Base-by-base conservation (phyloP, 2,797 vertebrate species). In the Hydrocynus forskahlii region DNA sequence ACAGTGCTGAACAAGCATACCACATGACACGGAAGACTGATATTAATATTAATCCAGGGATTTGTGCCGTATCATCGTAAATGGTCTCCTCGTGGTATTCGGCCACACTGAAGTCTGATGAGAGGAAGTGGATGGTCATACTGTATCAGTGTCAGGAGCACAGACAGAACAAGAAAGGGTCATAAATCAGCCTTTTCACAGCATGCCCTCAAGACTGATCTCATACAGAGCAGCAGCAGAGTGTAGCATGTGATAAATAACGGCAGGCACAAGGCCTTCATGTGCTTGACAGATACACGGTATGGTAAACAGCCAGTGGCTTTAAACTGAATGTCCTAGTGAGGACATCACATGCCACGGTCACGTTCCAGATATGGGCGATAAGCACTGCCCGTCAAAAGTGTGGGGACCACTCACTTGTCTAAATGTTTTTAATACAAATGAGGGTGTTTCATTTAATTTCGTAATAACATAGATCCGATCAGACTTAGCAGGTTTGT, bases 171-270 rank as follows among this genome's bases (percentile, higher is more conserved):
- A 63, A 55, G 29, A 78, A 52, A n/a, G 40, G 54, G 17, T 50
- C 70, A 81, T 66, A 63, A 66, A 73, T 74, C 70, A 78, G 29
- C 6, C 10, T 7, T 40, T 64, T 71, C 64, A 81, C 79, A 57
- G 80, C 14, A 35, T 76, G 81, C 79, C 52, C 76, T 8, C 57
- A 1, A 43, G 48, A 57, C 76, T 75, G 79, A 71, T 78, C 52
- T 8, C 76, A 79, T 71, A 83, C 79, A 81, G 40, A n/a, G 13
- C 72, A 50, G 52, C 57, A 66, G 38, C 70, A 70, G 75, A 75
- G 79, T 76, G 75, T 40, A 74, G 63, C 79, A 74, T 78, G 64
- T 63, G 83, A 43, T 63, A 25, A 73, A 62, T n/a, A 40, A 29
- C 6, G 29, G 17, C 57, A 60, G 5, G 72, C 48, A 75, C 52